phyloP scores from a whole-genome alignment of 2,888 invertebrate genomes.

The Thereva nobilitata region DNA sequence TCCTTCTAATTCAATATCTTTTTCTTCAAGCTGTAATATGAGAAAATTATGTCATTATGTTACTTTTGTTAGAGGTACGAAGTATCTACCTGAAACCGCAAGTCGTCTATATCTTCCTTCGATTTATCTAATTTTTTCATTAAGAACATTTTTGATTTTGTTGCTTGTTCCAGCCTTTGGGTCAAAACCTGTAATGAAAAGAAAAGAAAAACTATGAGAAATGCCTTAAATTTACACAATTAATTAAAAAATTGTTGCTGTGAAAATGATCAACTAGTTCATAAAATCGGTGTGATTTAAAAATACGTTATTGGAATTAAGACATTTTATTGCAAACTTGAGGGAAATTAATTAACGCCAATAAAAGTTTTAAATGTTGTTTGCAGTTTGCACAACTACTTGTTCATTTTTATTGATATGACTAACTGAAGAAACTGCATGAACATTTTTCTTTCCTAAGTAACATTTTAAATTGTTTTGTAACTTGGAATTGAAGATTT shows the following conservation, averaged over 20 bases:
- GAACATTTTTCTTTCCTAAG: no score
- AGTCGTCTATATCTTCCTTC: constrained; percentile 78
- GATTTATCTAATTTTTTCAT: constrained; percentile 72
- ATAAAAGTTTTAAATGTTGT: no score
- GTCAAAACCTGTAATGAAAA: constrained; percentile 67
- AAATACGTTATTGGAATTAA: no score
- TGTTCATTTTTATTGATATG: no score
- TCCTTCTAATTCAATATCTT: constrained; percentile 82
- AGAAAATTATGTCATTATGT: not conserved
- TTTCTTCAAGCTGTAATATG: constrained; percentile 71
- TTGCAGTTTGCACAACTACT: no score
- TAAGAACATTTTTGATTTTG: constrained; percentile 68
- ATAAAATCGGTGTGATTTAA: no score
- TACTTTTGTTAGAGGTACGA: not conserved
- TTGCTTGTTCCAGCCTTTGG: constrained; percentile 71
- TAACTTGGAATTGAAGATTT: no score
- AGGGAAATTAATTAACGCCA: no score
- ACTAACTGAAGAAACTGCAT: no score
- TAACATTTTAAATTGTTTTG: no score
- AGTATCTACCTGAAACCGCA: constrained; percentile 71
- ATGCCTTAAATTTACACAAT: not conserved
- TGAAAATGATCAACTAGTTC: no score
- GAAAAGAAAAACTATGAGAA: constrained; percentile 29
- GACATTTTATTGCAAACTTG: no score
- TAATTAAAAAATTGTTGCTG: not conserved